phyloP scores from a whole-genome alignment of 2,113 vertebrate genomes.

The Oryzias javanicus region DNA sequence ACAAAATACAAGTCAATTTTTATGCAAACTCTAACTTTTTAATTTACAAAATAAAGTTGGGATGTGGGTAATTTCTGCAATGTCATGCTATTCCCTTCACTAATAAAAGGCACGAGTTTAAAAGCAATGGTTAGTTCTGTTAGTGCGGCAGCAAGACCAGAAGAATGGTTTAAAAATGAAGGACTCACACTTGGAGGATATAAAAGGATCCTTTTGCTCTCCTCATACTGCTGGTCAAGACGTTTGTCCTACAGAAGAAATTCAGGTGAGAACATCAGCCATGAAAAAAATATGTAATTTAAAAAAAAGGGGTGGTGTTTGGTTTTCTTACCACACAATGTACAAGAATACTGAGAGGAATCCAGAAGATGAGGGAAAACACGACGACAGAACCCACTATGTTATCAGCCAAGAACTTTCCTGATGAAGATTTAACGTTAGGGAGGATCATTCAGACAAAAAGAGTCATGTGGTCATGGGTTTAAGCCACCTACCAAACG shows the following conservation, averaged over 20 bases:
- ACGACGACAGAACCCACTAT: slow-evolving; percentile 98
- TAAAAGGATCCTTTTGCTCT: slow-evolving; percentile 84
- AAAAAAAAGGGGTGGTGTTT: too few relatives aligned
- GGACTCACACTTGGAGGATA: slow-evolving; percentile 87
- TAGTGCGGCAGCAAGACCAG: slow-evolving; percentile 42
- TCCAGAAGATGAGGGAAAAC: slow-evolving; percentile 96
- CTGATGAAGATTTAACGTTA: slow-evolving; percentile 67
- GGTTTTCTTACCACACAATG: slow-evolving; percentile 92
- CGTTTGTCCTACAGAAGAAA: slow-evolving; percentile 86
- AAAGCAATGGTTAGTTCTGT: slow-evolving; percentile 10
- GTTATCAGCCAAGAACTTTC: slow-evolving; percentile 96
- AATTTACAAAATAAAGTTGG: too few relatives aligned
- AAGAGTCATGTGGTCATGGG: neutral
- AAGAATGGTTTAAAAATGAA: slow-evolving; percentile 2
- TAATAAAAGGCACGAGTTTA: slow-evolving; percentile 29
- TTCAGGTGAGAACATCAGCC: neutral
- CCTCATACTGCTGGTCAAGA: slow-evolving; percentile 91
- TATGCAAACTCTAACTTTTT: too few relatives aligned
- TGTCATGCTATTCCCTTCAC: neutral
- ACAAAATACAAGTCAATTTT: too few relatives aligned
- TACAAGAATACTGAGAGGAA: slow-evolving; percentile 96
- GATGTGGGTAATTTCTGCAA: too few relatives aligned
- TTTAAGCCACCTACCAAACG: slow-evolving; percentile 82
- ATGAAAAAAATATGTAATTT: too few relatives aligned
- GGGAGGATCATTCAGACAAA: neutral